phyloP scores from a whole-genome alignment of 2,888 invertebrate species.

The Notodonta dromedarius region DNA sequence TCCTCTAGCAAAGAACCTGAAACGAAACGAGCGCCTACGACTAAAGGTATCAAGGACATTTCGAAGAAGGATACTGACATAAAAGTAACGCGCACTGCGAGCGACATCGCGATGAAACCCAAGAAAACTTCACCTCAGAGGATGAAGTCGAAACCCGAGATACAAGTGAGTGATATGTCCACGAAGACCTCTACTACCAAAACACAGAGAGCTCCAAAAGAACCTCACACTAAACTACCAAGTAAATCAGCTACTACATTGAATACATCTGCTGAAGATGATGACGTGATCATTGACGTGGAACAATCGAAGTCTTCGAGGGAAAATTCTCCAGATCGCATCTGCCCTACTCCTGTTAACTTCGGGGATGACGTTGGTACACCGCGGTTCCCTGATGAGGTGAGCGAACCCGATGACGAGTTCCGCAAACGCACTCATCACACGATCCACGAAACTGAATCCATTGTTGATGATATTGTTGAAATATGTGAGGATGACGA shows the following conservation, averaged over 20 bases:
- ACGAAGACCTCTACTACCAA: slow-evolving; percentile 54
- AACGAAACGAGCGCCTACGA: slow-evolving; percentile 57
- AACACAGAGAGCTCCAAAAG: slow-evolving; percentile 55
- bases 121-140: slow-evolving; percentile 72
- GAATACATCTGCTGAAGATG: slow-evolving; percentile 80
- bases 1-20: slow-evolving; percentile 60
- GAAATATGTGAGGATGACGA: slow-evolving; percentile 83
- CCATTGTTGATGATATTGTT: slow-evolving; percentile 83
- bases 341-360: slow-evolving; percentile 87
- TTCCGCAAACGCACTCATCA: slow-evolving; percentile 66
- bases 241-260: slow-evolving; percentile 78
- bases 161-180: slow-evolving; percentile 69
- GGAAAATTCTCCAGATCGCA: slow-evolving; percentile 89
- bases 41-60: slow-evolving; percentile 64
- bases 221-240: slow-evolving; percentile 63
- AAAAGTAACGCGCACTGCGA: slow-evolving; percentile 82
- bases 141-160: slow-evolving; percentile 79
- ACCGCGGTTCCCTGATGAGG: slow-evolving; percentile 89
- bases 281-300: slow-evolving; percentile 87
- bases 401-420: slow-evolving; percentile 90
- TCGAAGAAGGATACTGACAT: slow-evolving; percentile 68
- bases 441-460: slow-evolving; percentile 84
- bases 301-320: slow-evolving; percentile 90
- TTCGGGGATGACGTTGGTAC: slow-evolving; percentile 84
- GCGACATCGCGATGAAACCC: slow-evolving; percentile 83